Evolutionary conservation across 2,113 vertebrate species (phyloP).

Genomic region (Ailuropoda melanoleuca): DNA sequence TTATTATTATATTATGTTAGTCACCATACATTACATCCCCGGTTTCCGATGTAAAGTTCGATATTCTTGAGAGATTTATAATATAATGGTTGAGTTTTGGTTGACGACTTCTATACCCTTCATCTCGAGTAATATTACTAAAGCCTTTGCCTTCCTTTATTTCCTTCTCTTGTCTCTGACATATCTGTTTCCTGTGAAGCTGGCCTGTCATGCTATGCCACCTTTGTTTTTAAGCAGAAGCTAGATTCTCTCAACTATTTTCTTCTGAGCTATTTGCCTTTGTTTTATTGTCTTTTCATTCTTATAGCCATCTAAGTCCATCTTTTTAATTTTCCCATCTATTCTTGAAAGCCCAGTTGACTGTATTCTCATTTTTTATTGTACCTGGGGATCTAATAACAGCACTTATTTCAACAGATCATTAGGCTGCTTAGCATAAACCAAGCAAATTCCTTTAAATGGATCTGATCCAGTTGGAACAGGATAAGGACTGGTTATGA

Average conservation of each 20-base stretch:
- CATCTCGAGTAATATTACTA: neutral
- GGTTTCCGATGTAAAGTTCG: no score
- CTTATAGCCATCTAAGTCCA: neutral
- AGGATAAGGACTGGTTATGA: neutral
- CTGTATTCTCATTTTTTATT: neutral
- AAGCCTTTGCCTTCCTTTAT: neutral
- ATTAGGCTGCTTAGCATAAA: neutral
- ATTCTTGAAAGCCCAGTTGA: constrained; percentile 16
- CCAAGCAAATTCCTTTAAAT: neutral
- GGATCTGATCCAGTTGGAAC: neutral
- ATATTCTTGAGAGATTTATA: neutral
- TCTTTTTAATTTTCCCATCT: neutral
- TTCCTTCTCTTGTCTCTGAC: neutral
- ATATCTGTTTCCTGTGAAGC: neutral
- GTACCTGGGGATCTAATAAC: neutral
- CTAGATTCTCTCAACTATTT: constrained; percentile 20
- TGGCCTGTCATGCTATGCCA: neutral
- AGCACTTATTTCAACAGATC: constrained; percentile 7
- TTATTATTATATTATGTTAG: no score
- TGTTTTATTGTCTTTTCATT: constrained; percentile 23
- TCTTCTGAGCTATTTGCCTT: neutral
- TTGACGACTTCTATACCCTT: neutral
- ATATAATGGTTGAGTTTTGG: neutral
- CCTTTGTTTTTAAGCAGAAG: neutral
- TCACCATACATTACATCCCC: no score